Conservation (phyloP, 1,140 invertebrate species). For the Metopolophium dirhodum region DNA sequence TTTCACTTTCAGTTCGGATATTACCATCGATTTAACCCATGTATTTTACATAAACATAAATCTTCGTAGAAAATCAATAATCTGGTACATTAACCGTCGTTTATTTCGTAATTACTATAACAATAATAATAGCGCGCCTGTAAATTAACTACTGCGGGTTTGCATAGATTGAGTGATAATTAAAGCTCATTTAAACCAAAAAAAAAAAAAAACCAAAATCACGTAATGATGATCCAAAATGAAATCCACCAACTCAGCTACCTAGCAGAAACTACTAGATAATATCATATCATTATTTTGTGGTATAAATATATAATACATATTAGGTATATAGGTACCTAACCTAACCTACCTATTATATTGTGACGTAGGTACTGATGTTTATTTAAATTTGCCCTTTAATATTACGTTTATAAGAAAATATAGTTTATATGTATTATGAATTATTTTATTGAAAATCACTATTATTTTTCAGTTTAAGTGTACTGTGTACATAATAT, state of each 20-base stretch:
- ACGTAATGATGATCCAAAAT: not conserved
- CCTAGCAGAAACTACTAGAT: not conserved
- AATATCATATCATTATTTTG: not conserved
- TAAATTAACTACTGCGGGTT: not conserved
- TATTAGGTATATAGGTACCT: too few relatives aligned
- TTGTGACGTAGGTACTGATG: not conserved
- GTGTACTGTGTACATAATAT: too few relatives aligned
- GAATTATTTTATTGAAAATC: not conserved
- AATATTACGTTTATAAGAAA: not conserved
- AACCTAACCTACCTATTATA: not conserved
- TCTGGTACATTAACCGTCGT: constrained; percentile 17
- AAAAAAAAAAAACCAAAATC: not conserved
- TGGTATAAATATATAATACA: not conserved
- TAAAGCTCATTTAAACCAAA: not conserved
- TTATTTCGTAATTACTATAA: constrained; percentile 4
- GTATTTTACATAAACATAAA: not conserved
- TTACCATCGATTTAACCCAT: not conserved
- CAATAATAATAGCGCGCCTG: not conserved
- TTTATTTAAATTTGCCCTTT: not conserved
- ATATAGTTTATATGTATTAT: not conserved
- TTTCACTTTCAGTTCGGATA: constrained; percentile 21
- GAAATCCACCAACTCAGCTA: not conserved
- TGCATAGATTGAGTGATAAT: not conserved
- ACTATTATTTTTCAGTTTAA: too few relatives aligned
- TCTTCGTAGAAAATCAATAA: not conserved